A percentile compares a stretch with the other conserved stretches of the same genome.
These are phyloP conservation scores for Helostoma temminkii DNA, from an alignment of 2,797 vertebrate genomes.

Conservation along the genomic window DNA sequence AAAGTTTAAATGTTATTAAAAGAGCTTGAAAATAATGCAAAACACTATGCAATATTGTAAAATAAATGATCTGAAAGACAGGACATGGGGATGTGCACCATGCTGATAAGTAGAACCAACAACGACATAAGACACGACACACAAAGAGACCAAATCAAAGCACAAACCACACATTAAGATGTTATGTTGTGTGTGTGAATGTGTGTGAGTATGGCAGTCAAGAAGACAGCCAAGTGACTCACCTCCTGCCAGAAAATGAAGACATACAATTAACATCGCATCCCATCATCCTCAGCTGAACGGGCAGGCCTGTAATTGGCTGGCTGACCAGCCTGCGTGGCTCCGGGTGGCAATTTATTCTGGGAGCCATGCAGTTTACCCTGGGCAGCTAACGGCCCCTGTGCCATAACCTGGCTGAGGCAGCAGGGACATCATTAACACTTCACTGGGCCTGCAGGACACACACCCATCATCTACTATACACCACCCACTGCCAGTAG, in stretches of 20 bases:
- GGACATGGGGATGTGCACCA: not conserved
- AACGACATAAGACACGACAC: no score
- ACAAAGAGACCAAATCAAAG: constrained; percentile 8
- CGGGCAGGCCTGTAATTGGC: constrained; percentile 82
- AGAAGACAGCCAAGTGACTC: constrained; percentile 79
- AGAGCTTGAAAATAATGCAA: constrained; percentile 20
- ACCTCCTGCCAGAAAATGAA: constrained; percentile 83
- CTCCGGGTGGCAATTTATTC: constrained; percentile 85
- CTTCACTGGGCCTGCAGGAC: constrained; percentile 82
- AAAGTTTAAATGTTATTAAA: constrained; percentile 23
- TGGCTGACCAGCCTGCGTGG: constrained; percentile 83
- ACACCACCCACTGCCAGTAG: constrained; percentile 68
- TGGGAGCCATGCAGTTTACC: constrained; percentile 80
- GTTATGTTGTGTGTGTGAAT: constrained; percentile 28
- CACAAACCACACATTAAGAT: constrained; percentile 38
- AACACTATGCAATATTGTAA: constrained; percentile 10
- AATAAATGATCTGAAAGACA: not conserved
- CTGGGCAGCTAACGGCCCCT: constrained; percentile 80
- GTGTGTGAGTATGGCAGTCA: constrained; percentile 53
- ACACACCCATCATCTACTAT: constrained; percentile 72
- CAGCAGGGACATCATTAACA: constrained; percentile 84
- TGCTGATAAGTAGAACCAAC: not conserved
- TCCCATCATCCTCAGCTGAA: constrained; percentile 85
- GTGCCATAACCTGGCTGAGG: constrained; percentile 83
- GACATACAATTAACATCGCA: constrained; percentile 84